Base-by-base conservation (phyloP, 2,113 vertebrate species). In the Toxotes chatareus region DNA sequence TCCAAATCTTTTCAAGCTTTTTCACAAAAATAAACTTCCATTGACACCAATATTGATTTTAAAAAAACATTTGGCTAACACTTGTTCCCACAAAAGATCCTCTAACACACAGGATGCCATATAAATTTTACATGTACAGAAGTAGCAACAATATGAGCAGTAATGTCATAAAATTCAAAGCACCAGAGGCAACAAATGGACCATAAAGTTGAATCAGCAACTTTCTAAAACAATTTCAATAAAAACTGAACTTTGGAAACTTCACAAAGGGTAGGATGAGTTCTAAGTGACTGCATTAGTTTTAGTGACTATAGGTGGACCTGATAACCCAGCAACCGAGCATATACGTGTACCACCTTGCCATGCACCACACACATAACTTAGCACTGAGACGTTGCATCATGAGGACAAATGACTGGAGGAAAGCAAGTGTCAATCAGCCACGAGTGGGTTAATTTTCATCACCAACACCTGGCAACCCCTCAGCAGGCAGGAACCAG, bases 401-500 rank as follows among this genome's bases (percentile, higher is more conserved):
- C 59, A 44, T 59, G 19, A 69, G 60, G 21, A n/a, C 23, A 23
- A 83, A 72, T 49, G 59, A 67, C 27, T 38, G 44, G 49, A 46
- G 31, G 44, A 76, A 57, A 67, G 23, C 21, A 57, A 57, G 49
- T 62, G 79, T 77, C 77, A 65, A 36, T 80, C 84, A 82, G 80
- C 47, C 47, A 73, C 2, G 51, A 86, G 53, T 57, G 80, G 85
- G 88, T 89, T 90, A 84, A 89, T 88, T 75, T 88, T 89, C 77
- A 84, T 84, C 87, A 82, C 64, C 79, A 86, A 84, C 90, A 92
- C 88, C 91, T 94, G 92, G 89, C 89, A 93, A 91, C 91, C 85
- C 59, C 69, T 84, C 56, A 79, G 76, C 82, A 85, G 76, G 70
- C 84, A 78, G 80, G 61, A 86, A 88, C 82, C 88, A 85, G 92